Evolutionary conservation across 2,888 invertebrate species (phyloP), one percentile per base, ranked within the genome.

Genomic region (Stenurella melanura): DNA sequence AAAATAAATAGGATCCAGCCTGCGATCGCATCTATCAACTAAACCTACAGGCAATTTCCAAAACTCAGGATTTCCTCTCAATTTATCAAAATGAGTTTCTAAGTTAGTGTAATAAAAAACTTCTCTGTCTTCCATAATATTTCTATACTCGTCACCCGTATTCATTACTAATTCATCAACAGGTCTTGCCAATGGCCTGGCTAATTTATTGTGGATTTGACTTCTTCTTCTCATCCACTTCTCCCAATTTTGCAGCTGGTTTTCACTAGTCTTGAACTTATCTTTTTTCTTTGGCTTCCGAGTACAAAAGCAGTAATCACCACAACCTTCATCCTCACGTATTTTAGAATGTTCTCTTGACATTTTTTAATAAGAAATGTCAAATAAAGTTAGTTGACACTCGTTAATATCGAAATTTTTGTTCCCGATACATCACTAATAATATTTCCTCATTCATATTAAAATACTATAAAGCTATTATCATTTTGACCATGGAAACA

Each of bases 1-100:
- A 74, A 86, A 87, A 79, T 87, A 86, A 61, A 80, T 80, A 0
- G 85, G 81, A n/a, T 81, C 77, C 17, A 63, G 64, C 61, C 60
- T 54, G 11, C 58, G 70, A 7, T 64, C 63, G 30, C 70, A 77
- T 61, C 76, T 78, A 17, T 79, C 78, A 58, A 73, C 78, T 63
- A 88, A 80, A n/a, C 83, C 76, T 1, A 75, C 56, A 1, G 89
- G 88, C 38, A 87, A 63, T 67, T 82, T 83, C 87, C 87, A 89
- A 79, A 88, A 89, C 2, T 81, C 83, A 18, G 89, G 89, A 77
- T 88, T 87, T 61, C 89, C 89, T 71, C 89, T 82, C 34, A 85
- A 85, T 38, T 85, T 85, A 82, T 89, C 88, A 58, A 86, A 87
- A 67, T 86, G 70, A 5, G 82, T 80, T 19, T 85, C 82, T 64